Conservation (phyloP, 2,888 invertebrate genomes). For the Plebejus argus region DNA sequence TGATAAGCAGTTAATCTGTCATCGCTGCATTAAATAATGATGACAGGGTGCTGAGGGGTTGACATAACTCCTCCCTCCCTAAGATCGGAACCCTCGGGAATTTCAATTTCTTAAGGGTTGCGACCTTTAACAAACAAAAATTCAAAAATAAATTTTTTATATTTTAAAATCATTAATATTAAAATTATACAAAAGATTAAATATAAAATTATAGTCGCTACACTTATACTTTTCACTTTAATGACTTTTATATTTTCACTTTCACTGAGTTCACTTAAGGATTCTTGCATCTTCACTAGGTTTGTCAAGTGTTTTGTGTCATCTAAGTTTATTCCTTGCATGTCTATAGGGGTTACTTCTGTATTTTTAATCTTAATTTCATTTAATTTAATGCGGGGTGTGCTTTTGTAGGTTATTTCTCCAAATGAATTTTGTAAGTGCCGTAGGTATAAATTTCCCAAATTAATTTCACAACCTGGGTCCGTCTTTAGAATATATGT, state of each 20-base stretch:
- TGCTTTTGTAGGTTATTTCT: not conserved
- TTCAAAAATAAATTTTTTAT: not conserved
- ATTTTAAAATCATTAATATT: not conserved
- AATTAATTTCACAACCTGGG: slow-evolving; percentile 10
- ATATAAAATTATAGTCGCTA: slow-evolving; percentile 16
- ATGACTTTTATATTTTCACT: slow-evolving; percentile 2
- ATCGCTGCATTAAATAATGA: too few relatives aligned
- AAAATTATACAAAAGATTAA: not conserved
- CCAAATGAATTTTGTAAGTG: slow-evolving; percentile 4
- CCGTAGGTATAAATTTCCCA: not conserved
- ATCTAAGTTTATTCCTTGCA: slow-evolving; percentile 32
- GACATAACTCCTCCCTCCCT: slow-evolving; percentile 31
- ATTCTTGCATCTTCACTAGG: too few relatives aligned
- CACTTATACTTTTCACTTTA: slow-evolving; percentile 29
- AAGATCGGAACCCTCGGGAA: slow-evolving; percentile 29
- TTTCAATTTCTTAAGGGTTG: slow-evolving; percentile 12
- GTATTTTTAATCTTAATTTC: not conserved
- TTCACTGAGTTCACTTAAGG: slow-evolving; percentile 23
- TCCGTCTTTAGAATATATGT: slow-evolving; percentile 10
- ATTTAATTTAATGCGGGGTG: not conserved
- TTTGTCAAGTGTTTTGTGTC: slow-evolving; percentile 30
- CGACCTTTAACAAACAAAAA: slow-evolving; percentile 2
- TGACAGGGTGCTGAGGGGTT: not conserved
- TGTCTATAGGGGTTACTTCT: slow-evolving; percentile 24
- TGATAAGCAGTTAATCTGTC: too few relatives aligned